Evolutionary conservation across 2,797 vertebrate species (phyloP), one percentile per base, ranked within the genome.

Genomic region (Argya squamiceps): DNA sequence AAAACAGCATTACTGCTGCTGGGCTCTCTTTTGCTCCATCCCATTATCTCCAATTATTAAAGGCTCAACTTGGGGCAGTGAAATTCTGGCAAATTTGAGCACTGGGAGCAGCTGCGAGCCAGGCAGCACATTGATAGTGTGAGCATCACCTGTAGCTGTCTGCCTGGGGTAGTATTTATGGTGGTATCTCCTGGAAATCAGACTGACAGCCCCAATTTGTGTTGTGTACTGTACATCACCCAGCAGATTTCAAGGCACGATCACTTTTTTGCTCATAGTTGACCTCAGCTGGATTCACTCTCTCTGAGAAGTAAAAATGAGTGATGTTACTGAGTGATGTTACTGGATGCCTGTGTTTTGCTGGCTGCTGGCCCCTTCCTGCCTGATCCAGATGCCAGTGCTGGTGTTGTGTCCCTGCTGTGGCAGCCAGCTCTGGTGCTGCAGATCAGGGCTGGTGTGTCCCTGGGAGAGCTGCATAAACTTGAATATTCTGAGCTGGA

Each of bases 391-490:
- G 39, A 10, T 14, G 1, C 6, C 4, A 59, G 36, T 7, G 23
- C 16, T 50, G 50, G 29, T 80, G 2, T n/a, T 71, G 30, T 13
- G 1, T 71, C 19, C 36, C 49, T 2, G 37, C 65, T 0, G 0
- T 49, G 74, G 77, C 49, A 55, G 76, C 52, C 44, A 20, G 30
- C 10, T 39, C 64, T 52, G 41, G 43, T 46, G 56, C 71, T 4
- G 2, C 3, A 3, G 5, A 26, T 43, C 55, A 49, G 41, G 60
- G 26, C 53, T 83, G 78, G 14, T 5, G 12, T 3, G 0, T 39
- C 41, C 65, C 14, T 0, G 0, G 36, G 34, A 23, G 10, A 43
- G 44, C 6, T 1, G 0, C 62, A 17, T 32, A 49, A 59, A 30
- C 26, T 21, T 52, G n/a, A 27, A 19, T 37, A 6, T 58, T 68